phyloP scores from a whole-genome alignment of 2,113 vertebrate genomes.

The Desmodus rotundus region DNA sequence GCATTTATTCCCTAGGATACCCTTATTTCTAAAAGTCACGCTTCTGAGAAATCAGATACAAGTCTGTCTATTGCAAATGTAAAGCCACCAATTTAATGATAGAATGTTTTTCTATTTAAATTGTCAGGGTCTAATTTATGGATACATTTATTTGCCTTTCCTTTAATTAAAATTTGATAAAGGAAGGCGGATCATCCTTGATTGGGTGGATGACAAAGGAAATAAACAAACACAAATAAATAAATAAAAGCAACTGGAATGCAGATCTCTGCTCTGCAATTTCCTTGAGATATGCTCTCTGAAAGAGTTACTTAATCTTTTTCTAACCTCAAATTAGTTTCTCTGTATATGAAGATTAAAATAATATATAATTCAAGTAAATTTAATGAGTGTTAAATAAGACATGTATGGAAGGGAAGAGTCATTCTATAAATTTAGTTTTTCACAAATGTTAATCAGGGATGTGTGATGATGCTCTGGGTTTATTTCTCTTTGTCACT shows the following conservation, averaged over 20 bases:
- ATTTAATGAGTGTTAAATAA: background rate
- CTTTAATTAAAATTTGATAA: constrained; percentile 57
- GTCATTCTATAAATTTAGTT: background rate
- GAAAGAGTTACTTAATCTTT: constrained; percentile 12
- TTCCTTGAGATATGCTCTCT: background rate
- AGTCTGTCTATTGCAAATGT: background rate
- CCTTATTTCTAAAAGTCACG: constrained; percentile 23
- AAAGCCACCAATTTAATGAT: background rate
- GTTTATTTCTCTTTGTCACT: background rate
- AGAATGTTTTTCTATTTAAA: background rate
- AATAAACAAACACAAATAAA: constrained; percentile 12
- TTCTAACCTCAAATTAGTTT: background rate
- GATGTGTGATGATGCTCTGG: background rate
- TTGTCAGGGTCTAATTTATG: constrained; percentile 23
- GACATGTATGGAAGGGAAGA: background rate
- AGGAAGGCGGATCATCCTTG: background rate
- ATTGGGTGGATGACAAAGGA: background rate
- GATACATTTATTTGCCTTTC: background rate
- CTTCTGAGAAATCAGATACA: background rate
- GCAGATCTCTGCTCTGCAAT: background rate
- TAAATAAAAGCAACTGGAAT: background rate
- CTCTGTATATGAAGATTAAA: background rate
- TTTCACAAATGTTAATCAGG: background rate
- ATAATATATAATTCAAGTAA: background rate
- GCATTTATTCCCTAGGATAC: background rate